Base-by-base conservation (phyloP, 1,140 invertebrate genomes). In the Heliothis virescens region DNA sequence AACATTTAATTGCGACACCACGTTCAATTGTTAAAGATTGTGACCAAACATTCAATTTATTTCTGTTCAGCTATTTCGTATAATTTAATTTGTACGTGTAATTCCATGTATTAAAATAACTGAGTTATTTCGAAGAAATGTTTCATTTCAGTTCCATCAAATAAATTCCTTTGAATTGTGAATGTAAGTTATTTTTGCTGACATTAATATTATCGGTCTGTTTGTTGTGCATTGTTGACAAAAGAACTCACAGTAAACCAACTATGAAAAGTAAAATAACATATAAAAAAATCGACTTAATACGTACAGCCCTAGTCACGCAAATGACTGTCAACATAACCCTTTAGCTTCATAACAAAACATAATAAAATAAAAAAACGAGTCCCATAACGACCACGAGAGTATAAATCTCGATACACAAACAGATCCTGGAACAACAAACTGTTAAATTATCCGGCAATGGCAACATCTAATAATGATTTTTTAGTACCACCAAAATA, bases 341-440 rank as follows among this genome's bases (percentile, higher is more conserved):
- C 48, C 48, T 26, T 29, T 71, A 1, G 48, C 48, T 53, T 53
- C 65, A 69, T 71, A 53, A 69, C 47, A 69, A 69, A 69, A 71
- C 67, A 71, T 29, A 1, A 52, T 71, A 71, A 71, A 71, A 29
- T 71, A 71, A 50, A 67, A 65, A 63, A 52, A 69, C 48, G 65
- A 53, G 12, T 18, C 21, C 47, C 48, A 16, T 29, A 71, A 71
- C 67, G 67, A 53, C 29, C 12, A 52, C 12, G 48, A n/a, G 67
- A 52, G 21, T 12, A 53, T 52, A 71, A 53, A 71, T 53, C 48
- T 52, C 13, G 3, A 2, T 52, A 52, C 18, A 71, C 48, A 71
- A 71, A 71, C 67, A 71, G 12, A 71, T 29, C 67, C 47, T 26
- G 18, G 67, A 71, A 71, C n/a, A 71, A 71, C 48, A 71, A 71